Evolutionary conservation across 2,888 invertebrate species (phyloP), one percentile per base, ranked within the genome.

Genomic region (Onchidella celtica): DNA sequence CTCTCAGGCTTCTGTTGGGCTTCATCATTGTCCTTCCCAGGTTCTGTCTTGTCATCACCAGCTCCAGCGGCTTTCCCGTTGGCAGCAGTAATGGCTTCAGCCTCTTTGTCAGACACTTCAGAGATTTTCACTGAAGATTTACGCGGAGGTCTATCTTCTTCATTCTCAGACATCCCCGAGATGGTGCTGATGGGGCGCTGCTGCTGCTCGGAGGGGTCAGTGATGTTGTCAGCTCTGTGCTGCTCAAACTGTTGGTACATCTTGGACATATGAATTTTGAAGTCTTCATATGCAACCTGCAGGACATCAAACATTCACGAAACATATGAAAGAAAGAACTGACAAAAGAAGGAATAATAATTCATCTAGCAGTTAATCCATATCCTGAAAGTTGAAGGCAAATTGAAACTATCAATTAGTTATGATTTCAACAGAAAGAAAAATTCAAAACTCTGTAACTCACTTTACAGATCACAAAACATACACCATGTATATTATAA

Each of bases 281-380:
- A 99, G 93, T 99, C 99, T 94, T 99, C 99, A 93, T 98, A 98
- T 0, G 99, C 98, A 11, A 99, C 97, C 97, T 97, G 79, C 6
- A 9, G 38, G 24, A 11, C 17, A 27, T 61, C 14, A 61, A 9
- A 47, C 47, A 47, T 9, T 11, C 47, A 47, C 21, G 21, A 14
- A 24, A n/a, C n/a, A n/a, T n/a, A n/a, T n/a, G n/a, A n/a, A n/a
- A n/a, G n/a, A n/a, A n/a, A n/a, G n/a, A n/a, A n/a, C n/a, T n/a
- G n/a, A n/a, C n/a, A n/a, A n/a, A n/a, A n/a, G n/a, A n/a, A n/a
- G n/a, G n/a, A n/a, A n/a, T n/a, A n/a, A n/a, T n/a, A n/a, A n/a
- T n/a, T n/a, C n/a, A n/a, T n/a, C n/a, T n/a, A n/a, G n/a, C n/a
- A n/a, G n/a, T n/a, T n/a, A n/a, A n/a, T n/a, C n/a, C n/a, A n/a